A percentile compares a stretch with the other conserved stretches of the same genome.
Conservation (phyloP, 2,888 invertebrate genomes). For the Agonum fuliginosum region DNA sequence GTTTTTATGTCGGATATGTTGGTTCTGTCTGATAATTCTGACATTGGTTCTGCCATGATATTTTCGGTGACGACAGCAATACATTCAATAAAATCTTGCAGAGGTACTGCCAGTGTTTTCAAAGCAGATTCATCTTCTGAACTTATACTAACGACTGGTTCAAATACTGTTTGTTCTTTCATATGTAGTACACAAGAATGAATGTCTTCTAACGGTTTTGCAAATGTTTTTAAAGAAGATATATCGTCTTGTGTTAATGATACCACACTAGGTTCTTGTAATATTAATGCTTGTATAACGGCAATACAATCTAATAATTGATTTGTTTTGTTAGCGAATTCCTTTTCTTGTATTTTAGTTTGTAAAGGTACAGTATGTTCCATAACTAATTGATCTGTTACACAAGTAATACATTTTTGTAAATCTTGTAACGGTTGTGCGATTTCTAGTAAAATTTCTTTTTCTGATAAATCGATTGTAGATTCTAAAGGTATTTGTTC, state of each 20-base stretch:
- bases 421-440: constrained; percentile 66
- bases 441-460: constrained; percentile 66
- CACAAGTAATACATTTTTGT: constrained; percentile 66
- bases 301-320: constrained; percentile 71
- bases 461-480: constrained; percentile 34
- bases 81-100: constrained; percentile 70
- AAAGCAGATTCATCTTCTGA: constrained; percentile 77
- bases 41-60: constrained; percentile 62
- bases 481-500: constrained; percentile 45
- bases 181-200: constrained; percentile 74
- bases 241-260: constrained; percentile 43
- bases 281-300: constrained; percentile 68
- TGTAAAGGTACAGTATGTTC: constrained; percentile 36
- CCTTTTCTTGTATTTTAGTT: constrained; percentile 63
- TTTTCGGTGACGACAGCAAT: constrained; percentile 68
- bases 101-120: constrained; percentile 75
- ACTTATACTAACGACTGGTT: constrained; percentile 75
- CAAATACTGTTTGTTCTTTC: constrained; percentile 73
- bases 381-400: constrained; percentile 65
- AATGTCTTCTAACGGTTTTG: constrained; percentile 65
- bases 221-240: constrained; percentile 58
- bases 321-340: constrained; percentile 70
- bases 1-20: constrained; percentile 68
- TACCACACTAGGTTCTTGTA: constrained; percentile 66
- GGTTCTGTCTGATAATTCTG: constrained; percentile 61